Evolutionary conservation across 2,888 invertebrate species (phyloP).

Genomic region (Hydroisotoma schaefferi): DNA sequence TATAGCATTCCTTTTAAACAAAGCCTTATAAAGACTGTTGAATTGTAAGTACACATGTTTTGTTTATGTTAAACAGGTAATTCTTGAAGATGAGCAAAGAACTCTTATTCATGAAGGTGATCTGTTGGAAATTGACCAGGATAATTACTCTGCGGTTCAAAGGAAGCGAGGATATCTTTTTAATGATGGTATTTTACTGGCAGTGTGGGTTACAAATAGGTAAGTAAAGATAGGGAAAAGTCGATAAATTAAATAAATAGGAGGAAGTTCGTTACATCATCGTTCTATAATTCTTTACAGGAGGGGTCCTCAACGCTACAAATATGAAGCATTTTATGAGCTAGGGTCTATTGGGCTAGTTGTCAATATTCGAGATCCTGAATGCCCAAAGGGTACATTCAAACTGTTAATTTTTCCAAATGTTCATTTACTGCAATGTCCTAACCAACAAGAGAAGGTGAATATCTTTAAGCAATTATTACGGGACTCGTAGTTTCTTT

Average conservation of each 20-base stretch:
- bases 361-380: slow-evolving; percentile 87
- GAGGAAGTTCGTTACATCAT: not conserved
- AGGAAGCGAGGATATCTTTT: slow-evolving; percentile 88
- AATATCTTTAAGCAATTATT: slow-evolving; percentile 4
- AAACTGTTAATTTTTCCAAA: slow-evolving; percentile 86
- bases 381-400: slow-evolving; percentile 85
- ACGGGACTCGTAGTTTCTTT: not conserved
- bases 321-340: slow-evolving; percentile 78
- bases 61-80: slow-evolving; percentile 55
- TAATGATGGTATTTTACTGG: slow-evolving; percentile 86
- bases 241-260: slow-evolving; percentile 3
- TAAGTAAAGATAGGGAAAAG: slow-evolving; percentile 21
- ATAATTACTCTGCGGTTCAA: slow-evolving; percentile 80
- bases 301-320: slow-evolving; percentile 74
- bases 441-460: slow-evolving; percentile 48
- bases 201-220: slow-evolving; percentile 71
- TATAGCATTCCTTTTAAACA: not conserved
- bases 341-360: slow-evolving; percentile 79
- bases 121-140: slow-evolving; percentile 79
- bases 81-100: slow-evolving; percentile 71
- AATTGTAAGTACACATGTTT: slow-evolving; percentile 5
- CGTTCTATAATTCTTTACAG: slow-evolving; percentile 49
- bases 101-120: slow-evolving; percentile 87
- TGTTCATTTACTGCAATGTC: slow-evolving; percentile 48
- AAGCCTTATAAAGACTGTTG: not conserved